phyloP scores from a whole-genome alignment of 1,140 invertebrate species.

The Asobara japonica region DNA sequence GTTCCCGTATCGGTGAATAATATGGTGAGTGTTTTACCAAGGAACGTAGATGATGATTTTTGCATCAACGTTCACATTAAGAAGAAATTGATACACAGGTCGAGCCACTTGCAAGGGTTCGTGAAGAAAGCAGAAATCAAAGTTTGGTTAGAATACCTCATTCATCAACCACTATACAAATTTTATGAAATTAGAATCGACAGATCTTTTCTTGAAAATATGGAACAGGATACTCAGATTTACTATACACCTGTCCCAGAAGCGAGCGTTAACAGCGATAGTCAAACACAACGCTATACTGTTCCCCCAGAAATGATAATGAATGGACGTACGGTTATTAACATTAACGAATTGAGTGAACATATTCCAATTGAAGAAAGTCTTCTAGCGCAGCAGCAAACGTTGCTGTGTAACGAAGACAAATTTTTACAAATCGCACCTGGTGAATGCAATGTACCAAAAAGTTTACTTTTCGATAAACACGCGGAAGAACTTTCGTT shows the following conservation, averaged over 20 bases:
- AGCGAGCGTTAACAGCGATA: too few species aligned
- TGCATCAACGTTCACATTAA: constrained; percentile 21
- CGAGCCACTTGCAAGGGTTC: constrained; percentile 1
- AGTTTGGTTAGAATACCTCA: not conserved
- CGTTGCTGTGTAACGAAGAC: not conserved
- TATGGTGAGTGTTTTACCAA: constrained; percentile 7
- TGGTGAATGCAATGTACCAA: not conserved
- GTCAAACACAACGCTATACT: not conserved
- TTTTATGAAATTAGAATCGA: not conserved
- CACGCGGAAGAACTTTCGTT: constrained; percentile 53
- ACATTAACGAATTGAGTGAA: constrained; percentile 4
- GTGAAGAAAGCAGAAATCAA: constrained; percentile 6
- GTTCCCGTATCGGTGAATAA: constrained; percentile 15
- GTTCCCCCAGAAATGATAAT: not conserved
- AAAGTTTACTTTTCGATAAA: not conserved
- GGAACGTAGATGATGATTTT: constrained; percentile 3
- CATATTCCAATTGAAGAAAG: constrained; percentile 3
- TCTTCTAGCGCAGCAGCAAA: not conserved
- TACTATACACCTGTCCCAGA: not conserved
- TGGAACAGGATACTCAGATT: not conserved
- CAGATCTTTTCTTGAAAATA: not conserved
- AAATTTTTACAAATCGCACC: not conserved
- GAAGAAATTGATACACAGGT: not conserved
- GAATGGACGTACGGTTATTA: not conserved
- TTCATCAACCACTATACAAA: not conserved